Percentiles rank a stretch among this genome's conserved stretches.
Evolutionary conservation across 1,140 invertebrate species (phyloP).

Genomic region (Diploscapter pachys): DNA sequence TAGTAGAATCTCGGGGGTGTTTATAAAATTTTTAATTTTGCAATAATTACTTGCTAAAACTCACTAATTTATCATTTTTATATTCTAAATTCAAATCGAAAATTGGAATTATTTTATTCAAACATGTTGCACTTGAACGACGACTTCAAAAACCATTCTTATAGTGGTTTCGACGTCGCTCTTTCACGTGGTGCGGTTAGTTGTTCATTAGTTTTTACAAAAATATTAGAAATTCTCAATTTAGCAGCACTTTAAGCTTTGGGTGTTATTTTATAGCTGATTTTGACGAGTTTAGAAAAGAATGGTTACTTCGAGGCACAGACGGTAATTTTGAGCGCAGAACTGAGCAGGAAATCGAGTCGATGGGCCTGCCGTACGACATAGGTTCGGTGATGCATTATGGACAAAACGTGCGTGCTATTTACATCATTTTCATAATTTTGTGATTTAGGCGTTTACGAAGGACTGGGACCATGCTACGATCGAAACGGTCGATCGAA

Average conservation of each 20-base stretch:
- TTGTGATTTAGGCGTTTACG: constrained; percentile 46
- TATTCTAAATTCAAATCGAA: too few relatives aligned
- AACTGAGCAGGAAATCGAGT: constrained; percentile 48
- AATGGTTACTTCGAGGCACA: constrained; percentile 53
- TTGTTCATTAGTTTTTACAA: too few relatives aligned
- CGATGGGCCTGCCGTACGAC: constrained; percentile 59
- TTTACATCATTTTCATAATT: neutral
- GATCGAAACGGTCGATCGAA: constrained; percentile 51
- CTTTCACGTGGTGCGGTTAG: too few relatives aligned
- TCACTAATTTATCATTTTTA: too few relatives aligned
- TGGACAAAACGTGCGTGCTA: constrained; percentile 39
- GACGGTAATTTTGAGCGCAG: constrained; percentile 50
- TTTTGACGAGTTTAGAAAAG: constrained; percentile 29
- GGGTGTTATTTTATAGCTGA: neutral
- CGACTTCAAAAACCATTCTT: too few relatives aligned
- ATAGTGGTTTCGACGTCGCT: too few relatives aligned
- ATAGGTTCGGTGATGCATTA: constrained; percentile 59
- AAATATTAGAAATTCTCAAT: too few relatives aligned
- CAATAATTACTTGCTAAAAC: too few relatives aligned
- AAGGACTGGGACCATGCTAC: constrained; percentile 55
- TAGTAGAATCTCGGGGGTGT: too few relatives aligned
- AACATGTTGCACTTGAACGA: too few relatives aligned
- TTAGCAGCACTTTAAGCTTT: neutral
- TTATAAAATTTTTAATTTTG: too few relatives aligned
- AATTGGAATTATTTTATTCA: too few relatives aligned